phyloP scores from a whole-genome alignment of 2,113 vertebrate species.

The Catharus fuscescens region DNA sequence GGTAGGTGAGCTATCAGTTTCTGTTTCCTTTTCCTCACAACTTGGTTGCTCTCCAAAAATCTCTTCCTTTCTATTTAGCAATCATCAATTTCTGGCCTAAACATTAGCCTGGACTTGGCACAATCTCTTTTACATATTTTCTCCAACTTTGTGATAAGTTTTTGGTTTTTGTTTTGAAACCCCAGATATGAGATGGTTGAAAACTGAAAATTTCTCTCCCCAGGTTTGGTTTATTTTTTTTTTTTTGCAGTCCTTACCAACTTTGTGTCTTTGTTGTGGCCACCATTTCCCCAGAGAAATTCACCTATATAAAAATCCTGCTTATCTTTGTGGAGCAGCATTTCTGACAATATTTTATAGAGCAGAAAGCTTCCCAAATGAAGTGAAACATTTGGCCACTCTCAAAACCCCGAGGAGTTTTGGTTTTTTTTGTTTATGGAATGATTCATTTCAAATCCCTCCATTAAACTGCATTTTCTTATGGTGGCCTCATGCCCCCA shows the following conservation, averaged over 20 bases:
- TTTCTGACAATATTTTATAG: not conserved
- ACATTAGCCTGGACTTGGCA: not conserved
- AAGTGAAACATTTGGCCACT: not conserved
- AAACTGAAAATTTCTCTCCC: not conserved
- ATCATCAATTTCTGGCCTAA: not conserved
- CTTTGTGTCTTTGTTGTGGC: not conserved
- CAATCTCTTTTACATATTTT: not conserved
- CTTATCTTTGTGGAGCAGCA: not conserved
- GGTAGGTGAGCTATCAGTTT: not conserved
- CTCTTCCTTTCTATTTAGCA: not conserved
- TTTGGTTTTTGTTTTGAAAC: not conserved
- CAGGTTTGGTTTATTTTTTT: too few relatives aligned
- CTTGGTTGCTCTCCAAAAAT: not conserved
- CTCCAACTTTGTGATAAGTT: not conserved
- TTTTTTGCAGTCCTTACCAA: not conserved
- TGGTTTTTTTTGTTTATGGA: not conserved
- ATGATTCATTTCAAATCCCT: not conserved
- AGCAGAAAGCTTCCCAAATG: not conserved
- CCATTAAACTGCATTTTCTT: conserved; percentile 6
- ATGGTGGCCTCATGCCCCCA: not conserved
- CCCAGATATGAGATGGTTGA: not conserved
- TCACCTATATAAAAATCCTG: not conserved
- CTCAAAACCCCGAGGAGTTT: not conserved
- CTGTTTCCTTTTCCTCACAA: not conserved
- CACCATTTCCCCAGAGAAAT: not conserved